Percentiles rank a stretch among this genome's conserved stretches.
Conservation (phyloP, 2,888 invertebrate species). For the Eupithecia exiguata region DNA sequence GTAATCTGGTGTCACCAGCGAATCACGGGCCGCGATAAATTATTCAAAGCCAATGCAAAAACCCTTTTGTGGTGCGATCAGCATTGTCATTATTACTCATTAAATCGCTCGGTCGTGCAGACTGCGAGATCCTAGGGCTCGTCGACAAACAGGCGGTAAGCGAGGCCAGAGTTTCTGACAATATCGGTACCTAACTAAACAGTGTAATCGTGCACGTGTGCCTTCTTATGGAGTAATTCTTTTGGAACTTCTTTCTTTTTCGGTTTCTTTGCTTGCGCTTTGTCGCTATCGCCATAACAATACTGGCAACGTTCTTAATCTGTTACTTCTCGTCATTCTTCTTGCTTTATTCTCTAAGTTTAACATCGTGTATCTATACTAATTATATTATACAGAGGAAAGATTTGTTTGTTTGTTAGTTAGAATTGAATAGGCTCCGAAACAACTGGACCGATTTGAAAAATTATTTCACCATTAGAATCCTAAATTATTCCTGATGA, state of each 20-base stretch:
- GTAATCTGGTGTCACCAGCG: slow-evolving; percentile 3
- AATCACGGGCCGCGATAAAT: slow-evolving; percentile 14
- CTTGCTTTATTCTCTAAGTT: background rate
- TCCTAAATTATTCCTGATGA: too few relatives aligned
- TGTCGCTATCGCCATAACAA: background rate
- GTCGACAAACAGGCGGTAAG: background rate
- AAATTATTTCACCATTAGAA: too few relatives aligned
- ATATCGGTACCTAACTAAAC: background rate
- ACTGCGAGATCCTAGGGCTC: background rate
- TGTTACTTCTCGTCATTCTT: background rate
- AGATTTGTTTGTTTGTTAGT: too few relatives aligned
- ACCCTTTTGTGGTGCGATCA: slow-evolving; percentile 33
- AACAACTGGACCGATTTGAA: too few relatives aligned
- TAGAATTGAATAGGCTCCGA: too few relatives aligned
- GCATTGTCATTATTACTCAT: slow-evolving; percentile 35
- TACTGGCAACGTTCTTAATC: background rate
- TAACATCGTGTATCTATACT: too few relatives aligned
- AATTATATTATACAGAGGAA: too few relatives aligned
- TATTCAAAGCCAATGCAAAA: slow-evolving; percentile 31
- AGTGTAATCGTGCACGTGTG: background rate
- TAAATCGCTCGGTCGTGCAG: slow-evolving; percentile 22
- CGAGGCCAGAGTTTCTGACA: background rate
- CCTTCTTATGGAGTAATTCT: background rate
- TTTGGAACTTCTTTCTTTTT: slow-evolving; percentile 2
- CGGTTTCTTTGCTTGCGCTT: background rate